Conservation (phyloP, 2,797 vertebrate species). For the Chelmon rostratus region DNA sequence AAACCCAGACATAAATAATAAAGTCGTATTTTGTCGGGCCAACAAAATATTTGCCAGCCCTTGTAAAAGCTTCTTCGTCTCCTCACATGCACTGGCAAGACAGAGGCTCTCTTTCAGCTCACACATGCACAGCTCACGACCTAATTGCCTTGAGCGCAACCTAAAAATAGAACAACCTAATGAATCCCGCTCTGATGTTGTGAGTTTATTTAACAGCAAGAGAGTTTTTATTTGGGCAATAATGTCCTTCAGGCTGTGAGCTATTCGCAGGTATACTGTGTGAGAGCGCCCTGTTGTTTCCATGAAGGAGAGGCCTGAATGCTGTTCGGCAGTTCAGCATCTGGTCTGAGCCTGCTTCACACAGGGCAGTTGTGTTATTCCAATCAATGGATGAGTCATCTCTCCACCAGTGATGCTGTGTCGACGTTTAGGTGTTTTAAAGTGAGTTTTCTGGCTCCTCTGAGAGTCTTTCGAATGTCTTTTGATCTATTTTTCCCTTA, state of each 20-base stretch:
- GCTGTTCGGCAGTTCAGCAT: constrained; percentile 48
- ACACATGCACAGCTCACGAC: constrained; percentile 44
- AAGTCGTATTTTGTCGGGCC: constrained; percentile 65
- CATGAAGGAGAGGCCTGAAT: constrained; percentile 29
- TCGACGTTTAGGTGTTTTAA: constrained; percentile 11
- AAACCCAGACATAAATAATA: constrained; percentile 69
- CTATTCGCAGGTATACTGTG: constrained; percentile 20
- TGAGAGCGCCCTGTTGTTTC: constrained; percentile 41
- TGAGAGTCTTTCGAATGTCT: not conserved
- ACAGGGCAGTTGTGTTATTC: constrained; percentile 41
- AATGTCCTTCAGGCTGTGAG: constrained; percentile 57
- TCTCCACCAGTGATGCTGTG: constrained; percentile 1
- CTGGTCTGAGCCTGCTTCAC: constrained; percentile 55
- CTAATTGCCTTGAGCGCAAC: constrained; percentile 60
- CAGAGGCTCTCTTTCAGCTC: constrained; percentile 50
- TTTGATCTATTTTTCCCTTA: not conserved
- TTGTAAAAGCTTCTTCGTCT: constrained; percentile 54
- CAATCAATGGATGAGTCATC: constrained; percentile 68
- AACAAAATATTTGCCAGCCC: constrained; percentile 68
- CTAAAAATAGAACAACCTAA: constrained; percentile 79
- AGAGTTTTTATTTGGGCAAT: constrained; percentile 64
- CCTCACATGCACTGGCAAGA: constrained; percentile 47
- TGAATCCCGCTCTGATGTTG: constrained; percentile 71
- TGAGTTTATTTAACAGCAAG: constrained; percentile 69
- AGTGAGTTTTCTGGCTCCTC: not conserved